Conservation (phyloP, 2,113 vertebrate species). For the Electrona antarctica region DNA sequence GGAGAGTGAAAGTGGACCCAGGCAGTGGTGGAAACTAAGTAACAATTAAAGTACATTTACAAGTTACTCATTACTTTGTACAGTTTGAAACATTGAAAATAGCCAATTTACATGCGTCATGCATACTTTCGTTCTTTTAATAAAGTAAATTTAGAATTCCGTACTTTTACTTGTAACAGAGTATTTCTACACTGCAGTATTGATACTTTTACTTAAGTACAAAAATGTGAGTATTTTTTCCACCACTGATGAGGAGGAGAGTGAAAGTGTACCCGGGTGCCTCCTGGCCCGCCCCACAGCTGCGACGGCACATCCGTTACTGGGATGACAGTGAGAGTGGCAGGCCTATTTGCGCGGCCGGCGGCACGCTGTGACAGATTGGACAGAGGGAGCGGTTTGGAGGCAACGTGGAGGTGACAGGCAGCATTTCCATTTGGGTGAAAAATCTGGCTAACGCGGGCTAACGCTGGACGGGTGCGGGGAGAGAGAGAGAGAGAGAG, state of each 20-base stretch:
- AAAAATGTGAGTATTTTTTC: no score
- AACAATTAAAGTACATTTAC: no score
- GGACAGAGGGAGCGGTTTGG: conserved; percentile 76
- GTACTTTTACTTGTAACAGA: no score
- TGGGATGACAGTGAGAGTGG: conserved; percentile 81
- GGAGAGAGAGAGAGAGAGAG: conserved; percentile 17
- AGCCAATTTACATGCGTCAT: no score
- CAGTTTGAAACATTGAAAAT: no score
- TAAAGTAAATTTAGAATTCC: no score
- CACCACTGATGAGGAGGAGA: not conserved
- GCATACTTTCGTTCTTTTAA: no score
- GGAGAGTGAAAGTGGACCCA: conserved; percentile 24
- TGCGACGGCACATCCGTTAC: conserved; percentile 80
- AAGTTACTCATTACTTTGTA: no score
- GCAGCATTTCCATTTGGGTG: conserved; percentile 82
- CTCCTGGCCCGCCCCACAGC: conserved; percentile 65
- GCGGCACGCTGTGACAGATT: conserved; percentile 76
- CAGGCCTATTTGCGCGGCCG: conserved; percentile 81
- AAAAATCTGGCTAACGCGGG: conserved; percentile 80
- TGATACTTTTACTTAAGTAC: no score
- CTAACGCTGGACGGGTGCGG: conserved; percentile 53
- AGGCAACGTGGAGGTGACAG: conserved; percentile 79
- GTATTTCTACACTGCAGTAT: no score
- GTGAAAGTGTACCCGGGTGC: conserved; percentile 61
- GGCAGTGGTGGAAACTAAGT: no score